Conservation (phyloP, 2,797 vertebrate genomes). For the Moxostoma hubbsi region DNA sequence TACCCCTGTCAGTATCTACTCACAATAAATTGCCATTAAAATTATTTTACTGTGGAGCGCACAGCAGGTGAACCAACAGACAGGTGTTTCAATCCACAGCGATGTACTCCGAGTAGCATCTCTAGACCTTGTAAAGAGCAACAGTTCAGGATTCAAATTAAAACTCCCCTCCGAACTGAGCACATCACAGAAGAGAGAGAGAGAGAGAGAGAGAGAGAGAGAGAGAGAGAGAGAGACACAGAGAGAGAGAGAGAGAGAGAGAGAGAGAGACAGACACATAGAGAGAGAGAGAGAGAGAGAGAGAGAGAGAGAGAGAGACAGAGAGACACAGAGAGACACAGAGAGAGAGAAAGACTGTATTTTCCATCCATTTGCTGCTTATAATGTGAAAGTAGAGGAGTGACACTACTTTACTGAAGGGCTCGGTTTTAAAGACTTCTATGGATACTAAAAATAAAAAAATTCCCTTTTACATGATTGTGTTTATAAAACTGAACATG, state of each 20-base stretch:
- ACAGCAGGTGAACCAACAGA: slow-evolving; percentile 35
- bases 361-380: slow-evolving; percentile 23
- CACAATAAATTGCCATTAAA: background rate
- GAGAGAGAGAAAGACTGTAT: slow-evolving; percentile 1
- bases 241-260: too few relatives aligned
- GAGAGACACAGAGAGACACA: too few relatives aligned
- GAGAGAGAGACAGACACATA: too few relatives aligned
- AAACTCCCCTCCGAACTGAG: slow-evolving; percentile 62
- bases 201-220: too few relatives aligned
- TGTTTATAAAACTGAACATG: background rate
- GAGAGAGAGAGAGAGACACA: too few relatives aligned
- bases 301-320: slow-evolving; percentile 2
- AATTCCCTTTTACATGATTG: too few relatives aligned
- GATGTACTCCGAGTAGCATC: slow-evolving; percentile 40
- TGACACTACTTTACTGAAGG: background rate
- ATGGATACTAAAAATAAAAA: background rate
- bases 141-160: slow-evolving; percentile 78
- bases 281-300: too few relatives aligned
- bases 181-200: slow-evolving; percentile 32
- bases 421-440: background rate
- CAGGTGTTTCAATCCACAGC: slow-evolving; percentile 49
- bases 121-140: slow-evolving; percentile 60
- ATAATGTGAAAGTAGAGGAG: slow-evolving; percentile 13
- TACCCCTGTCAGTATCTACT: slow-evolving; percentile 16
- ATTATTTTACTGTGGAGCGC: slow-evolving; percentile 56